These are phyloP conservation scores for Poecilia wingei DNA, from an alignment of 2,797 vertebrate genomes.

Conservation along the genomic window DNA sequence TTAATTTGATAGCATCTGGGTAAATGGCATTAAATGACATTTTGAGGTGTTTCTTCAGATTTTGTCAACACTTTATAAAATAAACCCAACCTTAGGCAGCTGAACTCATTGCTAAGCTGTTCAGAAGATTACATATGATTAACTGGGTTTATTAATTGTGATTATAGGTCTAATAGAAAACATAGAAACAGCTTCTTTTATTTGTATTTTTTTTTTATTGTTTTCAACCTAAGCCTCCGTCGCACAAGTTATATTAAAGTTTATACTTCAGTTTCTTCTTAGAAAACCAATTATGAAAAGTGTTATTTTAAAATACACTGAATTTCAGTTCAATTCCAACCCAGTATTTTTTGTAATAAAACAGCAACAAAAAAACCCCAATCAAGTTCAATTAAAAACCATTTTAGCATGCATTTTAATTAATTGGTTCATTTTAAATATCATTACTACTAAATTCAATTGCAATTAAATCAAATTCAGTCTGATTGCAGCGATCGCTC, in stretches of 20 bases:
- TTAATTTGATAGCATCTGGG: slow-evolving; percentile 52
- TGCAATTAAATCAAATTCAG: no score
- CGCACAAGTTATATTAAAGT: not conserved
- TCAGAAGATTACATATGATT: slow-evolving; percentile 45
- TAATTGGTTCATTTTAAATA: not conserved
- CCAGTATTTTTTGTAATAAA: not conserved
- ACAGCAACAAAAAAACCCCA: not conserved
- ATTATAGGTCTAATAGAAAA: slow-evolving; percentile 30
- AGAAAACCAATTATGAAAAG: not conserved
- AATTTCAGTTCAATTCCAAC: not conserved
- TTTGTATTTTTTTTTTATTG: not conserved
- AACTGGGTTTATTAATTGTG: slow-evolving; percentile 29
- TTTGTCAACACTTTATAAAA: slow-evolving; percentile 24
- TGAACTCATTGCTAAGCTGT: slow-evolving; percentile 34
- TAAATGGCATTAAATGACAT: slow-evolving; percentile 60
- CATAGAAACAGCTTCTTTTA: not conserved
- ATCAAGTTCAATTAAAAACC: not conserved
- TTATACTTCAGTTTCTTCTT: not conserved
- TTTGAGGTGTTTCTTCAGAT: slow-evolving; percentile 46
- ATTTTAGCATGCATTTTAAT: not conserved
- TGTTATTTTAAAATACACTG: not conserved
- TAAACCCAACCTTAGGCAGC: slow-evolving; percentile 18
- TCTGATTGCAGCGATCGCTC: no score
- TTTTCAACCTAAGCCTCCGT: not conserved
- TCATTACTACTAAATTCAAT: not conserved